phyloP scores from a whole-genome alignment of 2,113 vertebrate species.

The Chloropsis cyanopogon region DNA sequence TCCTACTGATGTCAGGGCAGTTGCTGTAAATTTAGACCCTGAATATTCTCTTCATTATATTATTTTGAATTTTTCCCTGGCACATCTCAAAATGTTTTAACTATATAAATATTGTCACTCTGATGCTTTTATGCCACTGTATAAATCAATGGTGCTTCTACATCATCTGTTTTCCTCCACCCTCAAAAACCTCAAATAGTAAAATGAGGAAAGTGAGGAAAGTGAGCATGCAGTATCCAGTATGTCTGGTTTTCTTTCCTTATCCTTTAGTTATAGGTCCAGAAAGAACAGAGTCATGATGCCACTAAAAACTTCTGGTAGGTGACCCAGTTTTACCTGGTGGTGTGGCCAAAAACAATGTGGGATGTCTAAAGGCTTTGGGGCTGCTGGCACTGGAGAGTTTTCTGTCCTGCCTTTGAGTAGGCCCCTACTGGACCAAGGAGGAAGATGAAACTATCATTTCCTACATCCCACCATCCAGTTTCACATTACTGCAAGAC shows the following conservation, averaged over 20 bases:
- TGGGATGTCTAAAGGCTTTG: not conserved
- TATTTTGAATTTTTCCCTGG: not conserved
- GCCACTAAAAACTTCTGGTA: not conserved
- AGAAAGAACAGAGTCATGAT: not conserved
- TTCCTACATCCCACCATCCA: not conserved
- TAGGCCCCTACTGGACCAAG: not conserved
- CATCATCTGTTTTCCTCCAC: not conserved
- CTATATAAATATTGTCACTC: not conserved
- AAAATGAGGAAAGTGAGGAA: not conserved
- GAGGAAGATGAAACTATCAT: not conserved
- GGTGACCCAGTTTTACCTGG: not conserved
- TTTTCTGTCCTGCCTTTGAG: not conserved
- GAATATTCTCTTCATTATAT: not conserved
- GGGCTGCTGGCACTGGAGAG: not conserved
- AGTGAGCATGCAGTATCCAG: not conserved
- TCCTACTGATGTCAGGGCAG: not conserved
- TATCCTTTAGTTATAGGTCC: not conserved
- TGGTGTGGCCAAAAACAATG: not conserved
- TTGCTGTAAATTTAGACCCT: not conserved
- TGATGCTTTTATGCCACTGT: not conserved
- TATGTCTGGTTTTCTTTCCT: not conserved
- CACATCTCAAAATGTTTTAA: not conserved
- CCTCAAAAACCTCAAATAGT: accelerated
- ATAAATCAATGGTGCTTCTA: not conserved
- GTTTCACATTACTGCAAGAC: not conserved